Conservation (phyloP, 2,113 vertebrate genomes). For the Halcyon senegalensis region DNA sequence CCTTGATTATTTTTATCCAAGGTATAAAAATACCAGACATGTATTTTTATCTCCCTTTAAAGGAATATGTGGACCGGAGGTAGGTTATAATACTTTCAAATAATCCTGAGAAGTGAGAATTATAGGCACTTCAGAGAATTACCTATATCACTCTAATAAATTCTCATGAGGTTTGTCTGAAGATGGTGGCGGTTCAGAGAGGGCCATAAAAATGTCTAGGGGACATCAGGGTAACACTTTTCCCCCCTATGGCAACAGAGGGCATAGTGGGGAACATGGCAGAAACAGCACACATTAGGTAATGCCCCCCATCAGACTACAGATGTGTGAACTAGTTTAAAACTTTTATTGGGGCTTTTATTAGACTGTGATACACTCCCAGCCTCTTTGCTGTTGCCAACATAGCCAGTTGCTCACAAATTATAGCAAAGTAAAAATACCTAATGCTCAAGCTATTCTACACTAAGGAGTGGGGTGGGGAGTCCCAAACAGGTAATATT, state of each 20-base stretch:
- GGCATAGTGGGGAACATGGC: neutral
- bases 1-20: slow-evolving; percentile 59
- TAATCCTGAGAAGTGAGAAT: slow-evolving; percentile 40
- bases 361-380: slow-evolving; percentile 72
- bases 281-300: slow-evolving; percentile 68
- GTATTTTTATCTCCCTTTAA: slow-evolving; percentile 46
- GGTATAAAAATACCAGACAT: slow-evolving; percentile 57
- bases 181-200: slow-evolving; percentile 32
- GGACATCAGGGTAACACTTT: neutral
- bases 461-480: neutral
- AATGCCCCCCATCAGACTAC: slow-evolving; percentile 73
- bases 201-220: slow-evolving; percentile 39
- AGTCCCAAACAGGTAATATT: slow-evolving; percentile 65
- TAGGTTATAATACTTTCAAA: slow-evolving; percentile 17
- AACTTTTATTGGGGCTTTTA: slow-evolving; percentile 81
- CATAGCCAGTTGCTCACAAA: slow-evolving; percentile 63
- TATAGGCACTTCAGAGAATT: slow-evolving; percentile 52
- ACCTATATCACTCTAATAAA: slow-evolving; percentile 19
- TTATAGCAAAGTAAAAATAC: slow-evolving; percentile 76
- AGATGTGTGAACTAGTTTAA: slow-evolving; percentile 83
- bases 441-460: slow-evolving; percentile 78
- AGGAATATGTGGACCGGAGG: neutral
- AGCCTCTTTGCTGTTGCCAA: slow-evolving; percentile 69
- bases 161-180: slow-evolving; percentile 13
- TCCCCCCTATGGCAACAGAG: neutral